A percentile compares a stretch with the other conserved stretches of the same genome.
phyloP scores from a whole-genome alignment of 1,140 invertebrate genomes.

The Cylas formicarius region DNA sequence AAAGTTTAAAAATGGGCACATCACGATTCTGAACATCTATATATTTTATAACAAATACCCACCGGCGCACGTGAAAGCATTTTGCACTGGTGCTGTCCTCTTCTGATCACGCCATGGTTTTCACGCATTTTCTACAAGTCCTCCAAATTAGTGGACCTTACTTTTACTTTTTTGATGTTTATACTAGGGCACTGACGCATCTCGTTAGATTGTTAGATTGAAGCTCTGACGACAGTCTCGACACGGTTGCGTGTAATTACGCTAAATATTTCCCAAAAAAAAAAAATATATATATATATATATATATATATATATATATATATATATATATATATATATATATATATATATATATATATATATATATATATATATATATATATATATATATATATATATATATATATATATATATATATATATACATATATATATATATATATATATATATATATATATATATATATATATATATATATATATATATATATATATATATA shows the following conservation, averaged over 20 bases:
- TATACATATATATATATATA: constrained; percentile 6
- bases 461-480: constrained; percentile 7
- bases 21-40: too few species aligned
- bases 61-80: too few species aligned
- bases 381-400: constrained; percentile 7
- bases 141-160: too few species aligned
- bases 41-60: too few species aligned
- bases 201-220: too few species aligned
- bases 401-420: constrained; percentile 7
- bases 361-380: constrained; percentile 7
- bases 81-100: too few species aligned
- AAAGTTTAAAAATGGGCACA: too few species aligned
- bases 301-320: background rate
- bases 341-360: background rate
- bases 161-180: background rate
- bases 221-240: background rate
- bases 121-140: too few species aligned
- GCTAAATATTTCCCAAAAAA: background rate
- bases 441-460: constrained; percentile 6
- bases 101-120: too few species aligned
- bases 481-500: constrained; percentile 1
- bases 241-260: background rate
- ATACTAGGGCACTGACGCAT: too few species aligned
- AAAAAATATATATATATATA: background rate
- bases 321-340: background rate